Percentiles rank a stretch among this genome's conserved stretches.
Conservation (phyloP, 2,888 invertebrate species). For the Dryocosmus kuriphilus region DNA sequence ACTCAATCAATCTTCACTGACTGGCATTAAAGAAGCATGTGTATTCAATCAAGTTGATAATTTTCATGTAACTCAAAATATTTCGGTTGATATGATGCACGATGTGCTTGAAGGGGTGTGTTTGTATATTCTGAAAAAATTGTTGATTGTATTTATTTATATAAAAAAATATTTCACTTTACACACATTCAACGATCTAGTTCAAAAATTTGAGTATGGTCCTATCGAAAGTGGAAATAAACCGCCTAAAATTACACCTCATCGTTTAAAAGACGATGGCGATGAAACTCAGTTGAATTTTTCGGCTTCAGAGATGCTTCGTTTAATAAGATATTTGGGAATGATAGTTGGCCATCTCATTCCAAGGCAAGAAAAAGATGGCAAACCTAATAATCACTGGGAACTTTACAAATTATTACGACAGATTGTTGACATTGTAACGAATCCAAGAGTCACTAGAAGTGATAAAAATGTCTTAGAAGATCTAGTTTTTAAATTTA, state of each 20-base stretch:
- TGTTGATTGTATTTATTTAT: background rate
- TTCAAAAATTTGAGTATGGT: background rate
- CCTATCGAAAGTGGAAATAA: background rate
- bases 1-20: too few relatives aligned
- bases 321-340: background rate
- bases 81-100: background rate
- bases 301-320: background rate
- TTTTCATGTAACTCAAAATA: background rate
- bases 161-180: background rate
- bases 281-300: background rate
- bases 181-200: background rate
- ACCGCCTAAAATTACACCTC: background rate
- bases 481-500: background rate
- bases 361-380: too few relatives aligned
- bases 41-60: background rate
- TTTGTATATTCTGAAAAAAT: background rate
- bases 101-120: background rate
- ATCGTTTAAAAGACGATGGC: background rate
- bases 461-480: background rate
- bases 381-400: background rate
- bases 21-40: background rate
- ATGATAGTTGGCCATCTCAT: background rate
- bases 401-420: conserved; percentile 28
- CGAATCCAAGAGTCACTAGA: background rate
- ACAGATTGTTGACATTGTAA: conserved; percentile 30